Base-by-base conservation (phyloP, 2,113 vertebrate species). In the Leptosomus discolor region DNA sequence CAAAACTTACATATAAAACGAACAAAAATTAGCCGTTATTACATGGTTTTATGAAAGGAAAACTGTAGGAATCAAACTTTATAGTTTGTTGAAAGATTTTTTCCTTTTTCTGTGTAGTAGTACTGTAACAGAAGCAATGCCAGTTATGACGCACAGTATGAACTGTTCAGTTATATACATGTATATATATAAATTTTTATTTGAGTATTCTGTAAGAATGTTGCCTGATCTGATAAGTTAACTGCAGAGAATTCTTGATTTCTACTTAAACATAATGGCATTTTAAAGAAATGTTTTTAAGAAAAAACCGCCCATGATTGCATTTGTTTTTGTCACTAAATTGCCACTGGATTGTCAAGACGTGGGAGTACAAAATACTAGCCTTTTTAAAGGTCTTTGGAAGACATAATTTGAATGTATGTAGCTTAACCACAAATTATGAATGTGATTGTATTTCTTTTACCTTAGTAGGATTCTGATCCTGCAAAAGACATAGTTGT, bases 41-140 rank as follows among this genome's bases (percentile, higher is more conserved):
- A 54, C 68, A 79, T 5, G 22, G 30, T 87, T 97, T 96, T 92
- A 94, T 97, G 65, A 85, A 90, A 96, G 57, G 92, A 97, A 91
- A 97, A 93, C 82, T 58, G 58, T 68, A 97, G 73, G 91, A 96
- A 84, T 95, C 75, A 94, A 96, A 94, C 46, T 96, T 96, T 96
- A 86, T 26, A 80, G 79, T 90, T 97, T 94, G 53, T 80, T 93
- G 94, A 92, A 97, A 96, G 74, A 92, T 96, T 94, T 84, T n/a
- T 88, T 51, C 56, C 73, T 90, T 54, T 88, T 94, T 96, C 78
- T 92, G 8, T 48, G 2, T 79, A 41, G 65, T 30, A 76, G 67
- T 69, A 21, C 61, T 71, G 17, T 90, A 88, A 81, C 30, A 95
- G 90, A 97, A 91, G 51, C 77, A 61, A 65, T 84, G 86, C 94